Conservation (phyloP, 2,888 invertebrate genomes). For the Spatulosminthurus flaviceps region DNA sequence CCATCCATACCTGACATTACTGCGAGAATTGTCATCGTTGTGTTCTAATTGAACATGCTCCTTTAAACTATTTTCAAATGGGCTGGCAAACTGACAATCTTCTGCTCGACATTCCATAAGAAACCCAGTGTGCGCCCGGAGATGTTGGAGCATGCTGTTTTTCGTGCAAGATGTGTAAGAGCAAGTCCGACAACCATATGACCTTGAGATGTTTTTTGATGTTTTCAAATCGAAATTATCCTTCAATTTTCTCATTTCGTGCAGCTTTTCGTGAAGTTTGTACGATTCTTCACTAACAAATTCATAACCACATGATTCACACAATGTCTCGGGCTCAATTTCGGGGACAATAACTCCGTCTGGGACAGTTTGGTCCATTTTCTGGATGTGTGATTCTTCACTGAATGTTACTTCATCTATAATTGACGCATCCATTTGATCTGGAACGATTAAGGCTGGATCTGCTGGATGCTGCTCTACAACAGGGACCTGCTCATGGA, state of each 20-base stretch:
- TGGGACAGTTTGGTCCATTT: conserved; percentile 29
- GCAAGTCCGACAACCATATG: conserved; percentile 68
- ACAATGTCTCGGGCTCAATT: conserved; percentile 69
- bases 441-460: conserved; percentile 33
- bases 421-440: conserved; percentile 18
- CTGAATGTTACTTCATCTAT: conserved; percentile 30
- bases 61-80: conserved; percentile 64
- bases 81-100: conserved; percentile 64
- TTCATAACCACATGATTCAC: conserved; percentile 70
- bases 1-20: conserved; percentile 35
- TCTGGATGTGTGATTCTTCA: conserved; percentile 22
- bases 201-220: conserved; percentile 51
- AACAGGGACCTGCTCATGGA: conserved; percentile 27
- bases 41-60: conserved; percentile 63
- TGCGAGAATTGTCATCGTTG: conserved; percentile 28
- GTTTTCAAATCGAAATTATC: conserved; percentile 27
- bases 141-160: conserved; percentile 68
- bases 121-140: conserved; percentile 68
- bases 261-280: conserved; percentile 68
- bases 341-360: conserved; percentile 64
- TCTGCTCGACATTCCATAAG: conserved; percentile 65
- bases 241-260: conserved; percentile 64
- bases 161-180: conserved; percentile 68
- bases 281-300: conserved; percentile 70
- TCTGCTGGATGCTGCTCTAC: conserved; percentile 36